phyloP scores from a whole-genome alignment of 2,888 invertebrate genomes.

The Xiphydria camelus region DNA sequence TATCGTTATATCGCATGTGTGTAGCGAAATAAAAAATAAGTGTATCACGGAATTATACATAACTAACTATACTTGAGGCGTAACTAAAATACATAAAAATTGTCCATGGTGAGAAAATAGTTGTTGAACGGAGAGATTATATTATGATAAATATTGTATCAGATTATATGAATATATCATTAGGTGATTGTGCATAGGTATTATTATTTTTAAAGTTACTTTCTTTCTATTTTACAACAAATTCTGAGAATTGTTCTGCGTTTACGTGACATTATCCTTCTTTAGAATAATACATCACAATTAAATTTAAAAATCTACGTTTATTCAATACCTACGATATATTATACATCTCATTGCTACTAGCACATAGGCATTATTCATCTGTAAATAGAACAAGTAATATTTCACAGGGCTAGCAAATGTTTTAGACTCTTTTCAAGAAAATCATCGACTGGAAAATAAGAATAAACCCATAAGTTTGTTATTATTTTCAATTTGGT shows the following conservation, averaged over 20 bases:
- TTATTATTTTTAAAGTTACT: constrained; percentile 24
- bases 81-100: constrained; percentile 21
- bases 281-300: background rate
- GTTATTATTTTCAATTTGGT: no score
- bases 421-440: constrained; percentile 43
- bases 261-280: no score
- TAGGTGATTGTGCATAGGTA: constrained; percentile 31
- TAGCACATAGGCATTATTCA: constrained; percentile 42
- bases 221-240: no score
- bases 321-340: constrained; percentile 25
- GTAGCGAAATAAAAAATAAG: constrained; percentile 40
- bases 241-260: no score
- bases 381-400: constrained; percentile 53
- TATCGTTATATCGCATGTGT: constrained; percentile 42
- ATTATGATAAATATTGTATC: constrained; percentile 24
- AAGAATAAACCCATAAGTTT: constrained; percentile 38
- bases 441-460: constrained; percentile 34
- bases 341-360: constrained; percentile 34
- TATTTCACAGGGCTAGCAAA: constrained; percentile 47
- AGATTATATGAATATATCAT: constrained; percentile 28
- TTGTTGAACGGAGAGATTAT: constrained; percentile 26
- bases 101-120: constrained; percentile 34
- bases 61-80: constrained; percentile 33
- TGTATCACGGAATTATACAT: constrained; percentile 41
- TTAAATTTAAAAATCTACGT: constrained; percentile 14